Evolutionary conservation across 2,888 invertebrate genomes (phyloP), one percentile per base, ranked within the genome.

Genomic region (Dynastes hyllus): DNA sequence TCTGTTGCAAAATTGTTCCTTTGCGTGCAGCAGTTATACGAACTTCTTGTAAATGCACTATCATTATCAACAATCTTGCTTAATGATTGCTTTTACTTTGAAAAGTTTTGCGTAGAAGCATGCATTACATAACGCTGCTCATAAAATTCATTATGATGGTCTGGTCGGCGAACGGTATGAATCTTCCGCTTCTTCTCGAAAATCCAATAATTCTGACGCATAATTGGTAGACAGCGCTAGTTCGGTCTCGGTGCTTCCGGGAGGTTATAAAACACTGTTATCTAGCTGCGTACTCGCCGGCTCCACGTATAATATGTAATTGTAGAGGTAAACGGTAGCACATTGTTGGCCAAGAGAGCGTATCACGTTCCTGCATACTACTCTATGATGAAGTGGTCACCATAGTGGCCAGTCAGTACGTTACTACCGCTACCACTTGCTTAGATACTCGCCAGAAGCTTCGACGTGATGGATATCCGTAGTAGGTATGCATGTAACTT

Each of bases 371-470:
- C 29, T 78, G 71, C 51, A 71, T 65, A 40, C 22, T 40, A 51
- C 32, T 22, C 67, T 71, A 78, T 78, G 78, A 78, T 78, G 78
- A 71, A 78, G 78, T 63, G 78, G 78, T 45, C 65, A 58, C 78
- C 71, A 78, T 78, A 58, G 16, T 45, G 58, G 71, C 63, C 16
- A 37, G 32, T 16, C 69, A 29, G 63, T 63, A 78, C 50, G 37
- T 58, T 37, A 40, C 40, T 16, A 40, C 58, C 8, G 40, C 58
- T 58, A 58, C 55, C 22, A 11, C 45, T 37, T 45, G 45, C 45
- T 53, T 53, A 53, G 53, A n/a, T 53, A 50, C 50, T 58, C 40
- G 32, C 55, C 71, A 58, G 71, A 32, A 53, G 71, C 55, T 71
- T 27, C 45, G 22, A 6, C 71, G 53, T 71, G 71, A 71, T 71